These are phyloP conservation scores for Sceliomorpha sp. DNA, from an alignment of 2,888 invertebrate species.

Conservation along the genomic window DNA sequence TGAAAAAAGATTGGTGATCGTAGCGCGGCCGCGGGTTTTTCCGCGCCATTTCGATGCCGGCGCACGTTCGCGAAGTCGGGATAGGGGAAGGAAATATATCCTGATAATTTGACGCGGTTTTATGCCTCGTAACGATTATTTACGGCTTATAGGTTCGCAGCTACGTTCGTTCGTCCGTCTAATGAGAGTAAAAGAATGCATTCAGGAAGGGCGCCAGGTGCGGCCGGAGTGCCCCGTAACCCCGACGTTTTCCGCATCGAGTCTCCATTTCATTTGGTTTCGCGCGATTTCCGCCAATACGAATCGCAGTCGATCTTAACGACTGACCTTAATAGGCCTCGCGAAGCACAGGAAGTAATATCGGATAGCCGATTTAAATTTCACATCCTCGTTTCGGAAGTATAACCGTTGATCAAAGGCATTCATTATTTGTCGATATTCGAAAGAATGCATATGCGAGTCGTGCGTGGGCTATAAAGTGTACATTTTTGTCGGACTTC, in stretches of 20 bases:
- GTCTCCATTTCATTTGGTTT: constrained; percentile 24
- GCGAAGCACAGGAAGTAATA: neutral
- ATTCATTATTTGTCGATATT: neutral
- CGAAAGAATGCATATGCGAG: neutral
- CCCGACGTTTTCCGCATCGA: neutral
- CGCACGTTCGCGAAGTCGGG: constrained; percentile 50
- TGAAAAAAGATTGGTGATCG: constrained; percentile 12
- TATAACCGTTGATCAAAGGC: neutral
- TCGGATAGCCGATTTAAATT: neutral
- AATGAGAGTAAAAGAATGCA: constrained; percentile 64
- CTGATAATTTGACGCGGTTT: constrained; percentile 74
- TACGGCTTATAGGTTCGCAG: constrained; percentile 67
- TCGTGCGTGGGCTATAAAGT: too few relatives aligned
- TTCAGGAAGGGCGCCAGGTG: constrained; percentile 53
- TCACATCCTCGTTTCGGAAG: too few relatives aligned
- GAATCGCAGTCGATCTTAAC: constrained; percentile 22
- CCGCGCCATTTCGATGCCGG: constrained; percentile 40
- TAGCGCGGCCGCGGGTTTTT: constrained; percentile 15
- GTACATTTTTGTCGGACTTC: neutral
- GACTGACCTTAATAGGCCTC: constrained; percentile 15
- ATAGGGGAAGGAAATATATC: constrained; percentile 62
- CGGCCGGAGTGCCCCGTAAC: constrained; percentile 17
- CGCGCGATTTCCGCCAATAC: constrained; percentile 20
- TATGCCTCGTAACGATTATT: constrained; percentile 72
- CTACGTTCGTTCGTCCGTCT: constrained; percentile 53